phyloP scores from a whole-genome alignment of 2,888 invertebrate species.

The Eristalis intricaria region DNA sequence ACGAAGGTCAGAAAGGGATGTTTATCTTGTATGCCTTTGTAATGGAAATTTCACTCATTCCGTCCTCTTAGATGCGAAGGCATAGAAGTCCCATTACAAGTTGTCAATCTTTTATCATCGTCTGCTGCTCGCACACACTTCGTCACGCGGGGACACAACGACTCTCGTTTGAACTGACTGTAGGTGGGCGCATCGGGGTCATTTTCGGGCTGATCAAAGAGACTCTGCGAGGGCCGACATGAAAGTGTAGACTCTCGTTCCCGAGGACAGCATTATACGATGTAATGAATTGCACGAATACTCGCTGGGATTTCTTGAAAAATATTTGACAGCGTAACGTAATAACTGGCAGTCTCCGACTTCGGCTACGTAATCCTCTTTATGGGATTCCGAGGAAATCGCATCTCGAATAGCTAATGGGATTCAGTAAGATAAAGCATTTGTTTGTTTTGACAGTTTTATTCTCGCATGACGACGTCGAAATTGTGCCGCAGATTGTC shows the following conservation, averaged over 20 bases:
- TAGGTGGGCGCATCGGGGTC: slow-evolving; percentile 25
- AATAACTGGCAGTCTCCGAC: background rate
- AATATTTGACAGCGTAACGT: background rate
- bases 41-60: background rate
- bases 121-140: background rate
- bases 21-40: slow-evolving; percentile 26
- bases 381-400: background rate
- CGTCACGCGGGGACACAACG: background rate
- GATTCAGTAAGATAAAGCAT: background rate
- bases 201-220: slow-evolving; percentile 27
- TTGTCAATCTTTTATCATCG: slow-evolving; percentile 2
- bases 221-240: slow-evolving; percentile 5
- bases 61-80: background rate
- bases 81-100: background rate
- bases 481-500: background rate
- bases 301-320: background rate
- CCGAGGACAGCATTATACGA: background rate
- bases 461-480: background rate
- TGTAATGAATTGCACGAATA: background rate
- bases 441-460: background rate
- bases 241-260: background rate
- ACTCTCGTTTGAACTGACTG: slow-evolving; percentile 8
- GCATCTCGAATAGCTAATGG: background rate
- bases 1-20: slow-evolving; percentile 12
- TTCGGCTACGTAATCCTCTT: background rate